Conservation (phyloP, 2,888 invertebrate genomes). For the Sarcophaga subvicina region DNA sequence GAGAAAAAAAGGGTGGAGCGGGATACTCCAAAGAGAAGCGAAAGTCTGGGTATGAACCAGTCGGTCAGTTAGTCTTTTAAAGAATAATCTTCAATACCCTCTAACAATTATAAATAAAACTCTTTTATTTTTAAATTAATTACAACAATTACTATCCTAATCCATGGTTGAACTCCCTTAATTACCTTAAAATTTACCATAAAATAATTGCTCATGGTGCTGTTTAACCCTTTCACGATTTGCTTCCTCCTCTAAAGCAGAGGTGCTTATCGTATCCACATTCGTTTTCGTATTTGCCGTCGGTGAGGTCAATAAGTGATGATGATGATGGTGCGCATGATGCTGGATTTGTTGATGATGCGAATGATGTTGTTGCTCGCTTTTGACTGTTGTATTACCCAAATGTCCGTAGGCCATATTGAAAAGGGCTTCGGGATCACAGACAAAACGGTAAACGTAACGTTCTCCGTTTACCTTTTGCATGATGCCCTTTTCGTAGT, state of each 20-base stretch:
- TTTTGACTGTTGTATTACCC: conserved; percentile 60
- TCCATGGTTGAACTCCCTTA: no score
- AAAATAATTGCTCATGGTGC: conserved; percentile 66
- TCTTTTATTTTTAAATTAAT: no score
- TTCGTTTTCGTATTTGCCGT: conserved; percentile 33
- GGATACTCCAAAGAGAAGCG: no score
- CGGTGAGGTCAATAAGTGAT: conserved; percentile 53
- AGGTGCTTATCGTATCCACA: conserved; percentile 44
- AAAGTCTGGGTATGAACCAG: no score
- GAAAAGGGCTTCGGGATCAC: conserved; percentile 95
- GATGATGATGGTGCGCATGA: conserved; percentile 30
- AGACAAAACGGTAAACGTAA: conserved; percentile 98
- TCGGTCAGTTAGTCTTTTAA: no score
- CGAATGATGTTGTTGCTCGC: conserved; percentile 53
- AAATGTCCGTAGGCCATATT: conserved; percentile 87
- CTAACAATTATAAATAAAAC: no score
- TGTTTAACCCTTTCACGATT: conserved; percentile 61
- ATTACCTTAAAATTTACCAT: conserved; percentile 63
- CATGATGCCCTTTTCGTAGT: conserved; percentile 99
- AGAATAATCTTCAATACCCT: no score
- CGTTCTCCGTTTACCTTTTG: conserved; percentile 98
- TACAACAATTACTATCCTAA: no score
- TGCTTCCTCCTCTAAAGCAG: conserved; percentile 49
- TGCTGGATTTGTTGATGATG: conserved; percentile 50
- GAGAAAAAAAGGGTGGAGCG: no score